Conservation (phyloP, 2,888 invertebrate species). For the Heteropelma amictum region DNA sequence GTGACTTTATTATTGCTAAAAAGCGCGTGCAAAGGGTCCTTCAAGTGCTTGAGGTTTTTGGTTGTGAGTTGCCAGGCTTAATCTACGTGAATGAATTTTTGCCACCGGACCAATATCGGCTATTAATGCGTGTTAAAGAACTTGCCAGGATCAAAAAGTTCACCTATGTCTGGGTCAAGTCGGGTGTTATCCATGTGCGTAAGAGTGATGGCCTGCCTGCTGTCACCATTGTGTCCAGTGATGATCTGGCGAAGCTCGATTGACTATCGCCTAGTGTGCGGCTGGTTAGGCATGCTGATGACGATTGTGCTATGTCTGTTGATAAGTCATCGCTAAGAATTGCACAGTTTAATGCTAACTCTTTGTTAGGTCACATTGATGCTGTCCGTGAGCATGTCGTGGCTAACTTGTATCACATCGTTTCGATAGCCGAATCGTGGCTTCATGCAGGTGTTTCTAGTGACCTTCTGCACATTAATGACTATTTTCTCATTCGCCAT, state of each 20-base stretch:
- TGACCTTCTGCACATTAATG: background rate
- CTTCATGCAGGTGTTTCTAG: background rate
- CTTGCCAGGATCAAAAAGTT: background rate
- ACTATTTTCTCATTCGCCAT: constrained; percentile 17
- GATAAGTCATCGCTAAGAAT: too few relatives aligned
- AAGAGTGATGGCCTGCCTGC: background rate
- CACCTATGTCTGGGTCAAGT: background rate
- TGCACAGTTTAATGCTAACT: too few relatives aligned
- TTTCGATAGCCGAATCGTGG: constrained; percentile 9
- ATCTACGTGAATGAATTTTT: background rate
- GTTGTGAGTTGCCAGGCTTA: background rate
- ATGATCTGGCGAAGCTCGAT: background rate
- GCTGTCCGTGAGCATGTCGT: background rate
- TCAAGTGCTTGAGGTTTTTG: background rate
- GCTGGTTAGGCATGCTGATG: too few relatives aligned
- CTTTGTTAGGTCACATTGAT: constrained; percentile 6
- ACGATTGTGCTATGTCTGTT: too few relatives aligned
- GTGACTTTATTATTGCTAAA: background rate
- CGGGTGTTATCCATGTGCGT: background rate
- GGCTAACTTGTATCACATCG: background rate
- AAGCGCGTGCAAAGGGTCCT: background rate
- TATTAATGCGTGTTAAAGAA: background rate
- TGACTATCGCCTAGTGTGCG: background rate
- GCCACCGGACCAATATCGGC: background rate
- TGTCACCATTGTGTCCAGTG: background rate